A percentile compares a stretch with the other conserved stretches of the same genome.
Conservation (phyloP, 2,888 invertebrate genomes). For the Melinopterus prodromus region DNA sequence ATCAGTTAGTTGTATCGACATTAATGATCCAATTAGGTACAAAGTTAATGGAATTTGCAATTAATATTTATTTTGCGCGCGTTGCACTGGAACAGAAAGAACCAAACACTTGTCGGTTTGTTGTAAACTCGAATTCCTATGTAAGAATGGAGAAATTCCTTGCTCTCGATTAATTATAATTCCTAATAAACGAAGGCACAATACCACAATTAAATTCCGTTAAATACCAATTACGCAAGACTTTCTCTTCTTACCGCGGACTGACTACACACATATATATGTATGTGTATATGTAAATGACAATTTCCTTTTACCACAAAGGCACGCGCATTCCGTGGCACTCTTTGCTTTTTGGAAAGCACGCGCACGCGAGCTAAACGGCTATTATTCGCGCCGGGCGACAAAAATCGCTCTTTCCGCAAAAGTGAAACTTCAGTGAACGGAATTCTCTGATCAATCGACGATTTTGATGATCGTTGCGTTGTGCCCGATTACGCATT, state of each 20-base stretch:
- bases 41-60: background rate
- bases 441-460: background rate
- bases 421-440: slow-evolving; percentile 4
- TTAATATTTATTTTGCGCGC: background rate
- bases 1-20: background rate
- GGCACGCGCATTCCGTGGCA: background rate
- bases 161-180: background rate
- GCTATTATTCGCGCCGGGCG: background rate
- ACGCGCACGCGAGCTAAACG: background rate
- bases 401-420: background rate
- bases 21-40: background rate
- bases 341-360: slow-evolving; percentile 4
- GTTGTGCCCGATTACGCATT: slow-evolving; percentile 4
- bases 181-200: background rate
- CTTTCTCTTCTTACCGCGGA: background rate
- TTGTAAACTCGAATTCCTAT: slow-evolving; percentile 4
- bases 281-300: background rate
- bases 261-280: background rate
- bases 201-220: background rate
- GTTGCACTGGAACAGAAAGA: background rate
- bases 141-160: slow-evolving; percentile 4
- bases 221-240: background rate
- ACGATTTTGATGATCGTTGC: background rate
- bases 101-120: background rate
- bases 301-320: background rate